Conservation (phyloP, 2,888 invertebrate species). For the Coenonympha glycerion region DNA sequence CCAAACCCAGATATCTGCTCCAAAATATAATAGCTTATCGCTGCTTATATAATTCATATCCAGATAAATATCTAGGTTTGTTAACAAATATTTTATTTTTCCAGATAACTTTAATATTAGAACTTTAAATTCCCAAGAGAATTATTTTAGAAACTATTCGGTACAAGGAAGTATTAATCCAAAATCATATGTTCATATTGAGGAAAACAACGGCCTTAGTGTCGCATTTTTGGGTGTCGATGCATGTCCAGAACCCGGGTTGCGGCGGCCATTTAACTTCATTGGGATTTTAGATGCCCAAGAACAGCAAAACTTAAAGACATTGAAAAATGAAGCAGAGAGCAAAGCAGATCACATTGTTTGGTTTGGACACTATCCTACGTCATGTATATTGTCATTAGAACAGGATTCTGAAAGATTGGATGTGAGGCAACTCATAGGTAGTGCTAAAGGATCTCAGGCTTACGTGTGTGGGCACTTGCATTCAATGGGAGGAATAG, state of each 20-base stretch:
- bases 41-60: too few relatives aligned
- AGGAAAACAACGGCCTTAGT: slow-evolving; percentile 73
- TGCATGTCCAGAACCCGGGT: slow-evolving; percentile 90
- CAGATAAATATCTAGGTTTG: too few relatives aligned
- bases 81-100: too few relatives aligned
- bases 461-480: slow-evolving; percentile 94
- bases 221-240: slow-evolving; percentile 92
- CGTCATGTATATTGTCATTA: slow-evolving; percentile 85
- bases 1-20: too few relatives aligned
- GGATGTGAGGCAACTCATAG: slow-evolving; percentile 76
- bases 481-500: slow-evolving; percentile 86
- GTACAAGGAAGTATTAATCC: slow-evolving; percentile 82
- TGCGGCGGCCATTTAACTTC: slow-evolving; percentile 92
- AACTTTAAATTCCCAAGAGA: slow-evolving; percentile 79
- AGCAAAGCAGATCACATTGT: slow-evolving; percentile 59
- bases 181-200: slow-evolving; percentile 82
- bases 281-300: slow-evolving; percentile 81
- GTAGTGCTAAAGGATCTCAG: slow-evolving; percentile 76
- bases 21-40: too few relatives aligned
- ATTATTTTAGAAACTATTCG: slow-evolving; percentile 86
- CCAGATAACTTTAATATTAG: slow-evolving; percentile 92
- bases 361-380: slow-evolving; percentile 93
- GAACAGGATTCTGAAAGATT: slow-evolving; percentile 64
- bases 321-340: slow-evolving; percentile 75
- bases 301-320: slow-evolving; percentile 76